Evolutionary conservation across 2,797 vertebrate genomes (phyloP).

Genomic region (Emydoidea blandingii): DNA sequence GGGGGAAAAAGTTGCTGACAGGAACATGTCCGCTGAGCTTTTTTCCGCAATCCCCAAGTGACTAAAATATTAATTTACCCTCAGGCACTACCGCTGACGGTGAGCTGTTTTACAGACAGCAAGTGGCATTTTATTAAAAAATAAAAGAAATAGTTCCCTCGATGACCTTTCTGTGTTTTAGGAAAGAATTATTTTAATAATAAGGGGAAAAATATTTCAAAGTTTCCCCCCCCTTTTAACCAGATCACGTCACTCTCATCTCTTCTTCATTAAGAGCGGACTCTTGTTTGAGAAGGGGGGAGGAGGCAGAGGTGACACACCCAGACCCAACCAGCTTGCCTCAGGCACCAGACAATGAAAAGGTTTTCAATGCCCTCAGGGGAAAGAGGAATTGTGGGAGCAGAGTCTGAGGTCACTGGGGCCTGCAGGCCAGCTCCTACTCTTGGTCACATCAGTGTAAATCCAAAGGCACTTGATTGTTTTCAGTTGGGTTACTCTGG

Average conservation of each 20-base stretch:
- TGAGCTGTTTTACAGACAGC: slow-evolving; percentile 85
- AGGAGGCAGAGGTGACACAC: fast-evolving
- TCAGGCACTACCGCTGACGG: slow-evolving; percentile 87
- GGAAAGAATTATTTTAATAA: slow-evolving; percentile 69
- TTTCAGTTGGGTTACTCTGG: not conserved
- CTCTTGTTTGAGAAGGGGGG: fast-evolving
- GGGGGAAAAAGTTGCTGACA: slow-evolving; percentile 85
- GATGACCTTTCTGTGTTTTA: slow-evolving; percentile 77
- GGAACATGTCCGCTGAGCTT: slow-evolving; percentile 82
- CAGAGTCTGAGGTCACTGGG: fast-evolving
- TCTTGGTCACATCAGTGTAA: fast-evolving
- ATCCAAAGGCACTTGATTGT: not conserved
- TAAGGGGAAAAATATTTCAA: slow-evolving; percentile 53
- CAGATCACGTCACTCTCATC: not conserved
- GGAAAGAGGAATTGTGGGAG: not conserved
- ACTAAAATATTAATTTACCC: slow-evolving; percentile 98
- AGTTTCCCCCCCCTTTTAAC: slow-evolving; percentile 45
- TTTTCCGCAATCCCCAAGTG: slow-evolving; percentile 87
- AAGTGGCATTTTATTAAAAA: slow-evolving; percentile 92
- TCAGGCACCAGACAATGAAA: fast-evolving
- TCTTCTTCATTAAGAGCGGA: fast-evolving
- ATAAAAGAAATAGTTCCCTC: slow-evolving; percentile 76
- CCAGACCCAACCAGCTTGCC: fast-evolving
- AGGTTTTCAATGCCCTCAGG: not conserved
- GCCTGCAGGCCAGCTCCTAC: not conserved